Percentiles rank a stretch among this genome's conserved stretches.
phyloP scores from a whole-genome alignment of 2,113 vertebrate genomes.

The Phaethon lepturus region DNA sequence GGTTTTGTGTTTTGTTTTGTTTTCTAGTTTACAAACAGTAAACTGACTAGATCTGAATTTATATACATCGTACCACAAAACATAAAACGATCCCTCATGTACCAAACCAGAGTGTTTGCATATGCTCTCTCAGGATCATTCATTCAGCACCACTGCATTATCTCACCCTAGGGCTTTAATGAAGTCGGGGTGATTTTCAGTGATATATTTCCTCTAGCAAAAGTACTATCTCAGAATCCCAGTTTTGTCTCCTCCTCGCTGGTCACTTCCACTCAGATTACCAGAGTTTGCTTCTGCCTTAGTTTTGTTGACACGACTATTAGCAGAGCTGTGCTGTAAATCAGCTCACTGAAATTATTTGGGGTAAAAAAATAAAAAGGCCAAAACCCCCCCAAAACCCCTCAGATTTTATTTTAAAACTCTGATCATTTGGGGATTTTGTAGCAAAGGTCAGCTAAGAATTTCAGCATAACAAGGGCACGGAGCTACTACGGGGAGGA shows the following conservation, averaged over 20 bases:
- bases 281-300: fast-evolving
- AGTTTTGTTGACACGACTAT: not conserved
- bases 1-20: not conserved
- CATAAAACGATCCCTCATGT: not conserved
- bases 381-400: not conserved
- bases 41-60: conserved; percentile 44
- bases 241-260: not conserved
- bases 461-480: not conserved
- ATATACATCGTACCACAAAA: not conserved
- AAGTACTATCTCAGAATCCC: not conserved
- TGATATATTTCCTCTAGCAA: not conserved
- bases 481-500: not conserved
- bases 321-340: not conserved
- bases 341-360: not conserved
- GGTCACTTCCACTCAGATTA: not conserved
- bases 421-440: not conserved
- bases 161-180: not conserved
- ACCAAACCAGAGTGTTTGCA: not conserved
- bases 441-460: not conserved
- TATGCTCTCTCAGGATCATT: not conserved
- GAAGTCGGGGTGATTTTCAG: not conserved
- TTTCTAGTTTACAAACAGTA: conserved; percentile 43
- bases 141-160: not conserved
- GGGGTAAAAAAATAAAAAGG: not conserved
- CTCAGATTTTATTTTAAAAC: not conserved